These are phyloP conservation scores for Rhegmatorhina hoffmannsi DNA, from an alignment of 2,113 vertebrate genomes.

Conservation along the genomic window DNA sequence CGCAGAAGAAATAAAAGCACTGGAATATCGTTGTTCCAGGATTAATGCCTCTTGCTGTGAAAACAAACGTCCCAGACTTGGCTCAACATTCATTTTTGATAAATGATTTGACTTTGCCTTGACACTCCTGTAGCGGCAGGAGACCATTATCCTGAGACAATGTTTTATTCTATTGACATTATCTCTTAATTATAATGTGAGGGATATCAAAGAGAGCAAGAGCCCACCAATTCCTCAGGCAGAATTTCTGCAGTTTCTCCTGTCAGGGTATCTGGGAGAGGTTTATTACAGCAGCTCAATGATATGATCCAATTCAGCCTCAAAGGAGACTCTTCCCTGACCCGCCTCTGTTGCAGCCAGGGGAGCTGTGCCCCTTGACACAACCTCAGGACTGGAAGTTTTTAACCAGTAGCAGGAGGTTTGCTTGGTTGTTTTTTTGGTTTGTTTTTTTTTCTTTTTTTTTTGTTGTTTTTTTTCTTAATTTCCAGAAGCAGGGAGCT, in stretches of 20 bases:
- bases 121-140: conserved; percentile 66
- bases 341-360: not conserved
- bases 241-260: not conserved
- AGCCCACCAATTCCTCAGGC: conserved; percentile 57
- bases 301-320: not conserved
- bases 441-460: no score
- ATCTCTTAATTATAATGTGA: conserved; percentile 77
- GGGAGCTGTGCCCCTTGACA: not conserved
- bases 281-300: not conserved
- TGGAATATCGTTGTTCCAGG: not conserved
- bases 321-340: not conserved
- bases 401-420: not conserved
- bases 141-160: conserved; percentile 69
- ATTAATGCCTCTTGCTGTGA: conserved; percentile 51
- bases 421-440: no score
- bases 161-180: conserved; percentile 70
- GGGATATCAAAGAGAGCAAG: conserved; percentile 14
- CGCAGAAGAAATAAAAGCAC: not conserved
- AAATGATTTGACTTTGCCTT: conserved; percentile 70
- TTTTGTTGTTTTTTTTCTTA: not conserved
- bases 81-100: conserved; percentile 51
- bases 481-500: not conserved
- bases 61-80: conserved; percentile 52
- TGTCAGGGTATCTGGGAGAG: not conserved
- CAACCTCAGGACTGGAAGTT: not conserved